Conservation (phyloP, 1,140 invertebrate species). For the Sycophaga agraensis region DNA sequence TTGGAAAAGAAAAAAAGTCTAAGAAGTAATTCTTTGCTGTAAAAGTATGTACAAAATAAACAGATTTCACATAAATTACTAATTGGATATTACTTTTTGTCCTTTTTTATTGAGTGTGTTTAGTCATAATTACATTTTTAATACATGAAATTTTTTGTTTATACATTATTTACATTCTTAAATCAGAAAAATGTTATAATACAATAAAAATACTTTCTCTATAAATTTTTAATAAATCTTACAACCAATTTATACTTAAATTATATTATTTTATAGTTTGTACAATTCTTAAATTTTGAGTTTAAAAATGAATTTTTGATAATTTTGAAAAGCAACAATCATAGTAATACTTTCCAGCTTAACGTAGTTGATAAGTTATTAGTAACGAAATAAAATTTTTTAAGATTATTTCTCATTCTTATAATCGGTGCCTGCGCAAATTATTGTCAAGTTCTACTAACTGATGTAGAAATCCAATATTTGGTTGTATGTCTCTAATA, state of each 20-base stretch:
- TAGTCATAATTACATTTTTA: no score
- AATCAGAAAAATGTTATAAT: background rate
- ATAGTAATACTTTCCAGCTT: background rate
- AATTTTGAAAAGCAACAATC: background rate
- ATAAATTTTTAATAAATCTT: background rate
- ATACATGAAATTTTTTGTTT: conserved; percentile 12
- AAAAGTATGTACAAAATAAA: conserved; percentile 33
- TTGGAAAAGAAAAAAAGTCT: conserved; percentile 56
- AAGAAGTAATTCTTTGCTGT: conserved; percentile 45
- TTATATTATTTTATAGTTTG: no score
- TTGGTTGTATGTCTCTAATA: conserved; percentile 73
- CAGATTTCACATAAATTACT: conserved; percentile 12
- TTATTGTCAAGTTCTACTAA: conserved; percentile 71
- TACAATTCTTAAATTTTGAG: no score
- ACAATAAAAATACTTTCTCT: background rate
- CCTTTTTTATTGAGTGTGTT: background rate
- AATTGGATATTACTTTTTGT: background rate
- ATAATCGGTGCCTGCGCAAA: conserved; percentile 57
- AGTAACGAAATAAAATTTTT: background rate
- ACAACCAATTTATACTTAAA: no score
- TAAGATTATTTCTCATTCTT: conserved; percentile 16
- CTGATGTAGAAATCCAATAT: conserved; percentile 78
- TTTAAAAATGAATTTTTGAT: no score
- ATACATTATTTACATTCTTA: background rate
- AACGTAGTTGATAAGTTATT: background rate